Evolutionary conservation across 2,888 invertebrate species (phyloP).

Genomic region (Melitaea athalia): DNA sequence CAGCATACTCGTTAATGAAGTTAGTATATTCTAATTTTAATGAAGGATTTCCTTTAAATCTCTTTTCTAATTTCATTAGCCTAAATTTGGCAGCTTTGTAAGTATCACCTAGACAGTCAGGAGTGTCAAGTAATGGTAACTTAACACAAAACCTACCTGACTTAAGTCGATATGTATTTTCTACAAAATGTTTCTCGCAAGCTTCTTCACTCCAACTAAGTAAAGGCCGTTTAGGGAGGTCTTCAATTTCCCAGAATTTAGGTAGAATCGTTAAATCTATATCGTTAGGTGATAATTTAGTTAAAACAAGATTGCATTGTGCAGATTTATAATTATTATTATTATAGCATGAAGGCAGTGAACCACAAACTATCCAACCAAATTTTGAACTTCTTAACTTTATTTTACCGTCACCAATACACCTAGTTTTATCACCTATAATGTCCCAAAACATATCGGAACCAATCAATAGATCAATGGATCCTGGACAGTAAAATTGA

Average conservation of each 20-base stretch:
- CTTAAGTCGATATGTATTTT: conserved; percentile 18
- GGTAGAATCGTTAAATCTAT: background rate
- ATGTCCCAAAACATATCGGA: conserved; percentile 41
- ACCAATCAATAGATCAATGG: conserved; percentile 38
- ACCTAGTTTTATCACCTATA: background rate
- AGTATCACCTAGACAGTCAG: conserved; percentile 28
- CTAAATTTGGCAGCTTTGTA: conserved; percentile 9
- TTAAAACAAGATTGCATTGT: no score
- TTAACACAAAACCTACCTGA: conserved; percentile 30
- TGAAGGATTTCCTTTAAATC: conserved; percentile 17
- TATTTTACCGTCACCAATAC: conserved; percentile 9
- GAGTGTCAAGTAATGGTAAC: conserved; percentile 27
- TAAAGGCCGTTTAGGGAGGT: conserved; percentile 14
- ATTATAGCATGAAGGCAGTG: background rate
- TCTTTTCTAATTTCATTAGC: conserved; percentile 29
- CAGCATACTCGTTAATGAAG: conserved; percentile 2
- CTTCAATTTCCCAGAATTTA: conserved; percentile 34
- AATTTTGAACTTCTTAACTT: conserved; percentile 9
- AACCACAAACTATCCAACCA: conserved; percentile 19
- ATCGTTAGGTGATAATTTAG: no score
- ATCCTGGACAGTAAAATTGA: conserved; percentile 30
- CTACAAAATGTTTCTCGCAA: conserved; percentile 30
- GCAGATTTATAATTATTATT: background rate
- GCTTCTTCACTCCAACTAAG: conserved; percentile 24
- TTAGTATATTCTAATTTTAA: conserved; percentile 25